Evolutionary conservation across 2,888 invertebrate species (phyloP).

Genomic region (Lagria hirta): DNA sequence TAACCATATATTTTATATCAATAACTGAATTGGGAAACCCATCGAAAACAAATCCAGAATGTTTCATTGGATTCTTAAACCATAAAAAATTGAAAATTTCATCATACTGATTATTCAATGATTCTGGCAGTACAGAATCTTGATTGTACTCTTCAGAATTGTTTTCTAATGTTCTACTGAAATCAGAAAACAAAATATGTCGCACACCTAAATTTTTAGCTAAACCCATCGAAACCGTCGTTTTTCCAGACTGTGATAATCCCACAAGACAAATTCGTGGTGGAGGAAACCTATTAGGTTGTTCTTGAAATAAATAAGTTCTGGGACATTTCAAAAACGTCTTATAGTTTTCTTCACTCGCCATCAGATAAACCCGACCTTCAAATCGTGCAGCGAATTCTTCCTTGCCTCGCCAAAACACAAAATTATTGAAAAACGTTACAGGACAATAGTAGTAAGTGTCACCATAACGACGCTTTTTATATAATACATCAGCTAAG

Average conservation of each 20-base stretch:
- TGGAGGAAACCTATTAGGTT: constrained; percentile 56
- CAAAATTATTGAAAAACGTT: constrained; percentile 56
- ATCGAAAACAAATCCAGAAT: constrained; percentile 61
- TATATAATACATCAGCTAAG: constrained; percentile 23
- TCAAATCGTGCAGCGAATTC: constrained; percentile 58
- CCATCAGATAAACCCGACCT: constrained; percentile 59
- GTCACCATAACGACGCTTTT: constrained; percentile 58
- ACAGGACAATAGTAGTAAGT: constrained; percentile 65
- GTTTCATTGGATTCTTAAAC: constrained; percentile 57
- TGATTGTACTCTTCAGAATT: neutral
- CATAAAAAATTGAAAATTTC: constrained; percentile 47
- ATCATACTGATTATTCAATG: too few species aligned
- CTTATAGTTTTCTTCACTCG: constrained; percentile 55
- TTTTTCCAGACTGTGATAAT: constrained; percentile 59
- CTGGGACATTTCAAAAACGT: constrained; percentile 58
- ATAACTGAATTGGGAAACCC: constrained; percentile 60
- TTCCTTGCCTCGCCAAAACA: constrained; percentile 65
- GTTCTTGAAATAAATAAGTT: constrained; percentile 55
- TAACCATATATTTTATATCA: constrained; percentile 59
- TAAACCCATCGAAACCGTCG: constrained; percentile 55
- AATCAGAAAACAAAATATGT: too few species aligned
- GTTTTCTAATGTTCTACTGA: too few species aligned
- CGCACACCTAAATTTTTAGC: constrained; percentile 60
- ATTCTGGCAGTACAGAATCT: neutral
- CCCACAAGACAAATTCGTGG: constrained; percentile 63